Percentiles rank a stretch among this genome's conserved stretches.
Evolutionary conservation across 2,888 invertebrate species (phyloP).

Genomic region (Aleiodes leptofemur): DNA sequence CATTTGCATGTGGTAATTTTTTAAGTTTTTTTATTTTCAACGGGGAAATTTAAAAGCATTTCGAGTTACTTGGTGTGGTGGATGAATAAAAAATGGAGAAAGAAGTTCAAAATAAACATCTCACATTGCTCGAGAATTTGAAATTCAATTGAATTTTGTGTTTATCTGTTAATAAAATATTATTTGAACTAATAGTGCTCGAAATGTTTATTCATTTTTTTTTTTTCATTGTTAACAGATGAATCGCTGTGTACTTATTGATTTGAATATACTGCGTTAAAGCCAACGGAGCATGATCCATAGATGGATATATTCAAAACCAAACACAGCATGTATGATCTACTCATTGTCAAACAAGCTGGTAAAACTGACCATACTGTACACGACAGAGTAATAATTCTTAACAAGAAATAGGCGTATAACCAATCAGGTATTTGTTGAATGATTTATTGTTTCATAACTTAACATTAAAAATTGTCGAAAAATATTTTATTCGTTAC

Average conservation of each 20-base stretch:
- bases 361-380: conserved; percentile 29
- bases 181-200: too few species aligned
- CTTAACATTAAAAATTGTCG: too few species aligned
- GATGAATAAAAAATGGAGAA: neutral
- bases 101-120: too few species aligned
- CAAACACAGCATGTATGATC: conserved; percentile 32
- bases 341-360: conserved; percentile 38
- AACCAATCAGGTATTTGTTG: neutral
- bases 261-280: conserved; percentile 2
- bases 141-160: too few species aligned
- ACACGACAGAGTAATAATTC: conserved; percentile 51
- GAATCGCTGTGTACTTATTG: conserved; percentile 10
- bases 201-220: neutral
- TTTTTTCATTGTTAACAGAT: neutral
- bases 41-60: conserved; percentile 9
- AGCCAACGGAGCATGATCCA: neutral
- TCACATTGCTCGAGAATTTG: too few species aligned
- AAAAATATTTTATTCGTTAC: too few species aligned
- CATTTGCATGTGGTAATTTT: conserved; percentile 21
- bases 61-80: neutral
- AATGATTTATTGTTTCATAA: too few species aligned
- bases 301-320: conserved; percentile 39
- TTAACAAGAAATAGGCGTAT: conserved; percentile 56
- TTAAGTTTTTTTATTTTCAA: neutral
- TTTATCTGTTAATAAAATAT: too few species aligned